Base-by-base conservation (phyloP, 30 jellyfish, hydroid and myxozoan genomes). In the Morbakka virulenta region DNA sequence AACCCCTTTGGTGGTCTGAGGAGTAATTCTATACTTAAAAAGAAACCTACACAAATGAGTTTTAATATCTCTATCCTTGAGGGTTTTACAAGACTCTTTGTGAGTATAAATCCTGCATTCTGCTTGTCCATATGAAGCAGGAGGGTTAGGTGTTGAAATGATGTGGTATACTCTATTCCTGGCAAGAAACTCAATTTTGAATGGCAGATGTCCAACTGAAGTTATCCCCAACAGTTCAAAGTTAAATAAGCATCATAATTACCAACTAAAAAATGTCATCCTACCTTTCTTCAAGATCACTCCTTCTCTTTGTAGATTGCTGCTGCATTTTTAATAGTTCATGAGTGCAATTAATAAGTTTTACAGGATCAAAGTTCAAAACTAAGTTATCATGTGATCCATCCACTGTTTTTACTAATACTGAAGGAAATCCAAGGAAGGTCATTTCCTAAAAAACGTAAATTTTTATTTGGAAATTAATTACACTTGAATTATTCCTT, bases 271-370 rank as follows among this genome's bases (percentile, higher is more conserved):
- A 11, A 13, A 21, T 0, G 22, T 14, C 32, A 21, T 23, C 79
- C 48, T 76, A 91, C 98, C 87, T 91, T 17, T 87, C 98, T 76
- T 91, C 98, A 6, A 91, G 89, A 35, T 84, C 98, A 62, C 84
- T 95, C 51, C 86, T 78, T 2, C 82, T 94, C 51, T 83, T 77
- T 35, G 76, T 63, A 28, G 84, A 95, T 35, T 53, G 89, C 28
- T 79, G 91, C 20, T 92, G 98, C n/a, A 90, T 25, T 49, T 74
- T 76, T 17, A 92, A 53, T n/a, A 92, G 84, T 74, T 86, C 98
- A 62, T 92, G 85, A 4, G 96, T 80, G 21, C 95, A 93, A 62
- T 85, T 85, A 2, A 92, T 84, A 30, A 92, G 91, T 27, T 67
- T 81, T 2, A 94, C 26, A 26, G 85, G 86, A 50, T 92, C 96